Base-by-base conservation (phyloP, 2,113 vertebrate species). In the Daphoenositta chrysoptera region DNA sequence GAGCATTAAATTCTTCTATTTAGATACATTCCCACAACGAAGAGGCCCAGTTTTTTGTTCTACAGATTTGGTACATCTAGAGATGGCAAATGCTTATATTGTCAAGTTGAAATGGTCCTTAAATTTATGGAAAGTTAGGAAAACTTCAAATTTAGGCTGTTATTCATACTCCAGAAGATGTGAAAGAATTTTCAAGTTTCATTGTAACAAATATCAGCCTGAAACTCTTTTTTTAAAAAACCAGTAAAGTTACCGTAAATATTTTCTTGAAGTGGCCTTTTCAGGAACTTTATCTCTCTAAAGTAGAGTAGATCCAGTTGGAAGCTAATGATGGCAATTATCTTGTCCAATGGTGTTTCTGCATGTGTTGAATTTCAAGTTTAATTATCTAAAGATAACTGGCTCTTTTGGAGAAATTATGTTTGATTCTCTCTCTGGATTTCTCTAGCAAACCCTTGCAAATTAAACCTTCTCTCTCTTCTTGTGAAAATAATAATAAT, bases 401-500 rank as follows among this genome's bases (percentile, higher is more conserved):
- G 26, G 1, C 2, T 73, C 9, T 77, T 45, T 81, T n/a, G 5
- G 19, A 68, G 76, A 72, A 66, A 40, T 31, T 48, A n/a, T 3
- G 0, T 42, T 48, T 72, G 5, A 13, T 44, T 13, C 3, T 78
- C 9, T 35, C 18, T 66, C 60, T 57, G 9, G 3, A 42, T 64
- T 66, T 89, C 16, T 47, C 8, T n/a, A n/a, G 18, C 27, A 64
- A 86, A 35, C 31, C 19, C 33, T 17, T 42, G 15, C 30, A 81
- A 63, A 77, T 39, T 47, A 60, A 76, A 76, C 27, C 10, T 50
- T 30, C 3, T 42, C 2, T 40, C 33, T 18, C 33, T 15, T 14
- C 11, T 39, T 0, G 0, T 24, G 15, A 35, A 47, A 78, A n/a
- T n/a, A 57, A 53, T 7, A 24, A 45, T 7, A 33, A 39, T 30